These are phyloP conservation scores for Leucopsar rothschildi DNA, from an alignment of 2,113 vertebrate species.

Conservation along the genomic window DNA sequence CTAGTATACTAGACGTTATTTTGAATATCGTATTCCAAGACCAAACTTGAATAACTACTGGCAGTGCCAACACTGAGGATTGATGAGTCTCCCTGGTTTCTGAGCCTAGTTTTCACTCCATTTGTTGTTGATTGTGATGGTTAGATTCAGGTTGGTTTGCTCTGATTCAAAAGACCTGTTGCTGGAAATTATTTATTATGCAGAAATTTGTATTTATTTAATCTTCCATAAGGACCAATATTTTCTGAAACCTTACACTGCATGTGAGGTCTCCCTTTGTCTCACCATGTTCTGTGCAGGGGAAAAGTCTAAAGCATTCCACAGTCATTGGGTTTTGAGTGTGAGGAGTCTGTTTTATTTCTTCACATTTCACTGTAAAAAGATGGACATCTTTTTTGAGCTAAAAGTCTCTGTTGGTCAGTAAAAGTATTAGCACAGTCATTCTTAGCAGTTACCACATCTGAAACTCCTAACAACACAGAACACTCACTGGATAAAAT, in stretches of 20 bases:
- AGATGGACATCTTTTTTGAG: not conserved
- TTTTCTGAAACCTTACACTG: not conserved
- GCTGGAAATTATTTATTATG: not conserved
- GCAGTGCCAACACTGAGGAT: not conserved
- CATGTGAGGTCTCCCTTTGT: fast-evolving
- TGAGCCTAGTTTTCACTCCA: not conserved
- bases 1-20: not conserved
- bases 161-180: not conserved
- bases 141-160: not conserved
- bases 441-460: not conserved
- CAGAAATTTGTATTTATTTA: not conserved
- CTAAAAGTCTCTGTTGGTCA: not conserved
- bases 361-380: not conserved
- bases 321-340: not conserved
- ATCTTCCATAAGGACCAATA: fast-evolving
- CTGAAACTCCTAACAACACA: not conserved
- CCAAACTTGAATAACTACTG: not conserved
- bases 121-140: not conserved
- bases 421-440: not conserved
- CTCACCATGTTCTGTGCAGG: not conserved
- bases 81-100: not conserved
- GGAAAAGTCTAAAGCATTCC: not conserved
- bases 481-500: not conserved
- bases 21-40: not conserved
- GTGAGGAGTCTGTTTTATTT: not conserved